Conservation (phyloP, 2,797 vertebrate genomes). For the Ptychadena robeensis region DNA sequence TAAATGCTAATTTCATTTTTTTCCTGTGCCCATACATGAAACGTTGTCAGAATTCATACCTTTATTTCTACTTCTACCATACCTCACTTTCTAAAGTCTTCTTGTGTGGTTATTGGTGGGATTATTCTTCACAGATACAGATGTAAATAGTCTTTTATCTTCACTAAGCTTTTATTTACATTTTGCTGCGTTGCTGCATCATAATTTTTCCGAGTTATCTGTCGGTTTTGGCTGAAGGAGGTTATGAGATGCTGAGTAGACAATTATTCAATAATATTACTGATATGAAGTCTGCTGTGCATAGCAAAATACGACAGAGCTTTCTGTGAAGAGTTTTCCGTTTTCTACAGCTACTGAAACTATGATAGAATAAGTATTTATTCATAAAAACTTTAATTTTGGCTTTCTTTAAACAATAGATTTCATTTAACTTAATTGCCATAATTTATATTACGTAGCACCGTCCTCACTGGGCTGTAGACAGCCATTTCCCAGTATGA, state of each 20-base stretch:
- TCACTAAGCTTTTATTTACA: neutral
- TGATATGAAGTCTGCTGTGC: neutral
- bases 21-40: neutral
- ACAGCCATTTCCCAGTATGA: no score
- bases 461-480: neutral
- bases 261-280: neutral
- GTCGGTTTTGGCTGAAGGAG: neutral
- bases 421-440: neutral
- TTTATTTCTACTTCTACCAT: neutral
- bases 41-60: neutral
- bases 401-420: no score
- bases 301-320: neutral
- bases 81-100: no score
- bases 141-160: neutral
- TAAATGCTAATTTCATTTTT: neutral
- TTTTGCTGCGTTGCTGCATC: constrained; percentile 3
- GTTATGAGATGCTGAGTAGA: constrained; percentile 3
- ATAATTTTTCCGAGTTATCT: neutral
- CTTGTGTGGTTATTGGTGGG: neutral
- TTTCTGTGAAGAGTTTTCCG: neutral
- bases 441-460: neutral
- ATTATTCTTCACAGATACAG: neutral
- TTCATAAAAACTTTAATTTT: neutral
- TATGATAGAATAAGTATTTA: neutral
- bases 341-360: neutral